phyloP scores from a whole-genome alignment of 2,888 invertebrate genomes.

The Zele albiditarsus region DNA sequence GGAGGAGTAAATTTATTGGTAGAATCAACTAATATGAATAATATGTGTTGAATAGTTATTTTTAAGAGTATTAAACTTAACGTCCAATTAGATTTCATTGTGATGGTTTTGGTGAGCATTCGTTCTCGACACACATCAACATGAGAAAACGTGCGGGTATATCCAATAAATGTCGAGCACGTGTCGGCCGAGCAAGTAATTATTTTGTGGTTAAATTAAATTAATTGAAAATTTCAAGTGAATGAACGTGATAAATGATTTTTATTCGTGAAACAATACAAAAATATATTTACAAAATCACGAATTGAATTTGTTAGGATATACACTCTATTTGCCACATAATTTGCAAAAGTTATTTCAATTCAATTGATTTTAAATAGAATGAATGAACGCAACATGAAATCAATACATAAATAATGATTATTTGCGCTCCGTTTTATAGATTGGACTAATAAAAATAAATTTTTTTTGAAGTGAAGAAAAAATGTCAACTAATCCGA shows the following conservation, averaged over 20 bases:
- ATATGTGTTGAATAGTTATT: slow-evolving; percentile 12
- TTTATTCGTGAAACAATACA: background rate
- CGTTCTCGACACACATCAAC: slow-evolving; percentile 1
- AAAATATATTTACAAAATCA: slow-evolving; percentile 1
- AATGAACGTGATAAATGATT: background rate
- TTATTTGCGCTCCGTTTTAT: too few relatives aligned
- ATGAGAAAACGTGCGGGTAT: slow-evolving; percentile 7
- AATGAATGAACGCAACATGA: background rate
- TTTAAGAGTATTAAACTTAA: slow-evolving; percentile 4
- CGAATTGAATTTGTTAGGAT: background rate
- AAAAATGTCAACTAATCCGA: too few relatives aligned
- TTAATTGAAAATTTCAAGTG: slow-evolving; percentile 24
- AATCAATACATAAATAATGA: background rate
- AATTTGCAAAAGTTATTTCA: background rate
- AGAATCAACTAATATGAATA: background rate
- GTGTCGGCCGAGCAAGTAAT: slow-evolving; percentile 13
- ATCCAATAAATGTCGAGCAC: slow-evolving; percentile 24
- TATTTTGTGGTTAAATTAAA: slow-evolving; percentile 24
- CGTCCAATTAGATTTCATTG: slow-evolving; percentile 11
- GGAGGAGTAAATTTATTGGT: too few relatives aligned
- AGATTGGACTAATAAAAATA: too few relatives aligned
- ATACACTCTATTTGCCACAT: background rate
- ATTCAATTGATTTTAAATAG: background rate
- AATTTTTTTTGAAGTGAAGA: too few relatives aligned
- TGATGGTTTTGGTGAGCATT: background rate